Percentiles rank a stretch among this genome's conserved stretches.
Conservation (phyloP, 2,113 vertebrate species). For the Nesogale talazaci region DNA sequence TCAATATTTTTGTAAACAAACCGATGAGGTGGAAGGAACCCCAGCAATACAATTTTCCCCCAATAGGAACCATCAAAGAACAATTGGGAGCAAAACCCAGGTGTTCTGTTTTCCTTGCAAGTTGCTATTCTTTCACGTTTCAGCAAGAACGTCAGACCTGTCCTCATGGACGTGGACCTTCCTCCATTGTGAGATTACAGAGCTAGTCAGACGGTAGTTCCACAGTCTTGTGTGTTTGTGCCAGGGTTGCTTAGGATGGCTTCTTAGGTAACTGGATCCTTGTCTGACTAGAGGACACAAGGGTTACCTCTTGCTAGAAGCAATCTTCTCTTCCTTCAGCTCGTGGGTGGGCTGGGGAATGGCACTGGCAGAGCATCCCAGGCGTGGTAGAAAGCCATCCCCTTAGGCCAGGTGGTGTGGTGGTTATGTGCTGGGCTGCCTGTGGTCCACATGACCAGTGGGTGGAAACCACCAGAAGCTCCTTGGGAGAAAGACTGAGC, state of each 20-base stretch:
- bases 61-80: conserved; percentile 58
- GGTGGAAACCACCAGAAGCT: too few species aligned
- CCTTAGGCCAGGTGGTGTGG: not conserved
- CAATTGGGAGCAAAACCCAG: not conserved
- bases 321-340: conserved; percentile 17
- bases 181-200: conserved; percentile 11
- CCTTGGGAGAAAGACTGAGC: too few species aligned
- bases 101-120: conserved; percentile 55
- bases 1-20: conserved; percentile 84
- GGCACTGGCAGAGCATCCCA: not conserved
- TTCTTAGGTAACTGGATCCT: not conserved
- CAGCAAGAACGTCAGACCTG: conserved; percentile 23
- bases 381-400: not conserved
- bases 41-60: conserved; percentile 65
- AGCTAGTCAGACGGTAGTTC: not conserved
- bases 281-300: conserved; percentile 34
- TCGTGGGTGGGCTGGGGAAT: too few species aligned
- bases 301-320: conserved; percentile 54
- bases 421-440: too few species aligned
- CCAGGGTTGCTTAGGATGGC: conserved; percentile 10
- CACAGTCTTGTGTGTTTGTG: not conserved
- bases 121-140: conserved; percentile 62
- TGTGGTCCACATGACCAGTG: too few species aligned
- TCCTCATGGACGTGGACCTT: not conserved
- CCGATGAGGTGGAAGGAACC: conserved; percentile 70